Conservation (phyloP, 2,797 vertebrate species). For the Myotis daubentonii region DNA sequence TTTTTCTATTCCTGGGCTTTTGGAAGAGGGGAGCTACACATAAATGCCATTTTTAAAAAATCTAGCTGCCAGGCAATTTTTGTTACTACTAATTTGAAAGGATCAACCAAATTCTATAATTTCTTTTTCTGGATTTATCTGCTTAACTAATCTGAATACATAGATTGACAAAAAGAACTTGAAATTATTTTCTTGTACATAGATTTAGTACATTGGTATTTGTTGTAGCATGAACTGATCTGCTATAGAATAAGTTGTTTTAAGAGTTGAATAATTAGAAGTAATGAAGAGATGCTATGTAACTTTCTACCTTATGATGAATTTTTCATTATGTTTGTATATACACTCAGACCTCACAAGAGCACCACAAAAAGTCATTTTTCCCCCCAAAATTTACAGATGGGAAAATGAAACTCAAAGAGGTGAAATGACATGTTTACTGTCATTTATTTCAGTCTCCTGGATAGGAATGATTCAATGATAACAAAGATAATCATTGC, state of each 20-base stretch:
- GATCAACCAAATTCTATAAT: neutral
- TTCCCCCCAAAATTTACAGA: neutral
- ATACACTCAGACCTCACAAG: neutral
- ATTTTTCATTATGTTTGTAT: neutral
- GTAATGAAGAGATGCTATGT: neutral
- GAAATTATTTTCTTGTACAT: neutral
- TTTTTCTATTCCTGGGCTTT: neutral
- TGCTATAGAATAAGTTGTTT: neutral
- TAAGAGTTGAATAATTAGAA: conserved; percentile 14
- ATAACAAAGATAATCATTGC: neutral
- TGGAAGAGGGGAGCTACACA: neutral
- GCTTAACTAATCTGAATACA: neutral
- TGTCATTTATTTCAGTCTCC: neutral
- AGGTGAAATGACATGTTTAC: neutral
- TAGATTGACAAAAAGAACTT: neutral
- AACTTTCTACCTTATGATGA: neutral
- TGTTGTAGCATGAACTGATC: neutral
- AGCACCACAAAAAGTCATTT: neutral
- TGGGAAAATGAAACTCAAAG: conserved; percentile 14
- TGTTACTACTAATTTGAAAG: neutral
- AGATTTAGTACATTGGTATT: neutral
- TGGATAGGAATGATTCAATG: neutral
- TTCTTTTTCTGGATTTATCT: neutral
- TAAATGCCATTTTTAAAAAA: neutral
- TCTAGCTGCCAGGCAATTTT: neutral